Conservation (phyloP, 2,113 vertebrate genomes). For the Atractosteus spatula region DNA sequence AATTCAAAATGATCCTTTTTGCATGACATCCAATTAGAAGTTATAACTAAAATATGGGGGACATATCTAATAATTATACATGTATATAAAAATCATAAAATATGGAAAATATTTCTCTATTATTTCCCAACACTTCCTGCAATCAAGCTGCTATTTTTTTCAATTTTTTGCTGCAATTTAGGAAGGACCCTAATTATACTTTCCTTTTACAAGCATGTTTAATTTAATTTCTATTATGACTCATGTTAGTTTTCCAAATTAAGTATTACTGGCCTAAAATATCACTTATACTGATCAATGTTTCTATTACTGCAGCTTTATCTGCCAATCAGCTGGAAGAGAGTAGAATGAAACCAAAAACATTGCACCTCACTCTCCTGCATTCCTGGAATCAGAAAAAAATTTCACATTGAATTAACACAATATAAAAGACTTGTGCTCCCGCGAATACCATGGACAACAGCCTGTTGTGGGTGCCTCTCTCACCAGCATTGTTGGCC, state of each 20-base stretch:
- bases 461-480: neutral
- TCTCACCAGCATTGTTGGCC: neutral
- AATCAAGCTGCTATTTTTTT: neutral
- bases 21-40: too few species aligned
- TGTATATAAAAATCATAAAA: constrained; percentile 22
- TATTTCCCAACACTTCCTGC: too few species aligned
- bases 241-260: constrained; percentile 21
- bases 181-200: too few species aligned
- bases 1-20: too few species aligned
- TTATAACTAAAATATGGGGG: too few species aligned
- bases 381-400: neutral
- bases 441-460: neutral
- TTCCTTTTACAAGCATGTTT: too few species aligned
- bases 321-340: neutral
- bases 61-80: neutral
- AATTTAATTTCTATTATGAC: too few species aligned
- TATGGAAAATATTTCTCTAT: too few species aligned
- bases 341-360: neutral
- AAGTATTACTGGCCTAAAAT: constrained; percentile 22
- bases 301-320: constrained; percentile 15
- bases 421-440: constrained; percentile 41
- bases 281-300: neutral
- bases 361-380: neutral
- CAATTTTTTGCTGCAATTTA: constrained; percentile 13
- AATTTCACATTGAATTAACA: constrained; percentile 63